These are phyloP conservation scores for Amazona vittata DNA, from an alignment of 2,113 vertebrate species.

Conservation along the genomic window DNA sequence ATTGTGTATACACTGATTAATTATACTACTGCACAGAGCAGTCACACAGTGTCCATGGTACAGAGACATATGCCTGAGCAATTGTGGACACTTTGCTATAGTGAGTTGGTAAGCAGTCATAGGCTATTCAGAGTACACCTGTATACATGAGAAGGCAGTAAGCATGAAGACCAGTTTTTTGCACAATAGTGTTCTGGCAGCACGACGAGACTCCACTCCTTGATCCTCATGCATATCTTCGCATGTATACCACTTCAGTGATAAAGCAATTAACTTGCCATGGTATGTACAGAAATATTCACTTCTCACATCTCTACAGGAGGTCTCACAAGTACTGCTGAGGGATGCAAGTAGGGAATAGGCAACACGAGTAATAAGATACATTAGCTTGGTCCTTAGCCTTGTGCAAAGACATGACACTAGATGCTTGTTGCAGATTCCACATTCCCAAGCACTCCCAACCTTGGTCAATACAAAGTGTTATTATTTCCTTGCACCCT, in stretches of 20 bases:
- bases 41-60: neutral
- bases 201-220: neutral
- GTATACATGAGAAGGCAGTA: neutral
- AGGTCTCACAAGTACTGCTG: neutral
- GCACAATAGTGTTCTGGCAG: neutral
- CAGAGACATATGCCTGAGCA: neutral
- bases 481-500: neutral
- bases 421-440: neutral
- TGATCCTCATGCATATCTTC: neutral
- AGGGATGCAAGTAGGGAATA: accelerated
- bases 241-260: neutral
- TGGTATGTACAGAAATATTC: neutral
- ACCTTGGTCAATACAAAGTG: neutral
- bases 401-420: neutral
- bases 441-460: neutral
- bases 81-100: neutral
- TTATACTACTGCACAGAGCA: neutral
- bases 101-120: neutral
- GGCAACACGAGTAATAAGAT: accelerated
- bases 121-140: neutral
- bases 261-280: neutral
- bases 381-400: neutral
- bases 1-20: neutral
- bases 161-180: neutral
- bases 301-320: neutral